phyloP scores from a whole-genome alignment of 2,113 vertebrate species.

The Entomyzon cyanotis region DNA sequence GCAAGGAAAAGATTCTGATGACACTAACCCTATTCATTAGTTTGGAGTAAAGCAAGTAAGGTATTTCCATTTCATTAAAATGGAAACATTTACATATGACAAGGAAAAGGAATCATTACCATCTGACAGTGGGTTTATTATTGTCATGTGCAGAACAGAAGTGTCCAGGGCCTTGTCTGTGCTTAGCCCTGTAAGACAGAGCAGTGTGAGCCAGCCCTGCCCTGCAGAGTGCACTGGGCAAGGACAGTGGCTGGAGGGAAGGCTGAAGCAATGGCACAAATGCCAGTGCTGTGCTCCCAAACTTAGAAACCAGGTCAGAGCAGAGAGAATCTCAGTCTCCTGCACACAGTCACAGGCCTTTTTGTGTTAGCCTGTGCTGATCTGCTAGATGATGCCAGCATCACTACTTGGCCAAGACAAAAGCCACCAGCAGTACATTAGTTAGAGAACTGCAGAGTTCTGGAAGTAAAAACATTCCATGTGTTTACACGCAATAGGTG shows the following conservation, averaged over 20 bases:
- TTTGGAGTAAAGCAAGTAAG: not conserved
- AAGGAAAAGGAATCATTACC: not conserved
- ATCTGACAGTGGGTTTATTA: not conserved
- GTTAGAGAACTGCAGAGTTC: not conserved
- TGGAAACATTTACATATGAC: not conserved
- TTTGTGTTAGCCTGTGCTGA: not conserved
- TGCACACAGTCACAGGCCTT: not conserved
- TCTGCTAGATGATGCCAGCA: not conserved
- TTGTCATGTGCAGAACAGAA: not conserved
- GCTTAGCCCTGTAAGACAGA: not conserved
- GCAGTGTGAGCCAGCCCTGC: not conserved
- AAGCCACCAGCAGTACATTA: not conserved
- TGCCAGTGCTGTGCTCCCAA: not conserved
- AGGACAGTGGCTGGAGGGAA: not conserved
- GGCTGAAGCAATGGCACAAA: not conserved
- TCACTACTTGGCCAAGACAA: not conserved
- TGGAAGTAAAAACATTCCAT: not conserved
- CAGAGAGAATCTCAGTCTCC: not conserved
- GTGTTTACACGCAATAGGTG: not conserved
- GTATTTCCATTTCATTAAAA: not conserved
- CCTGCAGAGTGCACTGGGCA: rapidly evolving
- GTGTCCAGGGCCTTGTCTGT: not conserved
- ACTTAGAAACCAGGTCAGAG: not conserved
- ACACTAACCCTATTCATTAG: not conserved
- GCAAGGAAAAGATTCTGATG: not conserved